Evolutionary conservation across 30 jellyfish, hydroid and myxozoan species (phyloP).

Genomic region (Aurelia sp.): DNA sequence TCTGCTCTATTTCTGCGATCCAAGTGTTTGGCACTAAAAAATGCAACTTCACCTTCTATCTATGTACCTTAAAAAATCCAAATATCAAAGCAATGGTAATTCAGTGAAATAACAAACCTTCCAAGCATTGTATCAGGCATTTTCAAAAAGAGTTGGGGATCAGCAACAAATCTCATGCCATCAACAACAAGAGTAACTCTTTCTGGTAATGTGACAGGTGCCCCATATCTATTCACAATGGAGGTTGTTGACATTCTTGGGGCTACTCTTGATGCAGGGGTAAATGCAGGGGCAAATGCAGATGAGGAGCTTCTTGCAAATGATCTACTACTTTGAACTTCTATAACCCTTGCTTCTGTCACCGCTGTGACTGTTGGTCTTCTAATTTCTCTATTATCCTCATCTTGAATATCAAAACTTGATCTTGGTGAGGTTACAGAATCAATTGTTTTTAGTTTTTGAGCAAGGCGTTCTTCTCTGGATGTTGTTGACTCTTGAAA

Average conservation of each 20-base stretch:
- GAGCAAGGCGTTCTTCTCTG: slow-evolving; percentile 87
- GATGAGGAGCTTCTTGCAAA: slow-evolving; percentile 46
- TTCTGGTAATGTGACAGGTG: slow-evolving; percentile 35
- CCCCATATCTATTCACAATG: slow-evolving; percentile 9
- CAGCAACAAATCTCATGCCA: slow-evolving; percentile 86
- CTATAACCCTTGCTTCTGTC: not conserved
- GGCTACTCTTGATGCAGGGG: slow-evolving; percentile 50
- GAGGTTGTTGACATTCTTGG: slow-evolving; percentile 42
- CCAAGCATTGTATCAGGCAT: slow-evolving; percentile 93
- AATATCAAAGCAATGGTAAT: too few species aligned
- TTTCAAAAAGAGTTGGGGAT: slow-evolving; percentile 75
- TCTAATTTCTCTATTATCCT: slow-evolving; percentile 4
- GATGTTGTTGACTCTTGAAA: slow-evolving; percentile 45
- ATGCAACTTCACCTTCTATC: too few species aligned
- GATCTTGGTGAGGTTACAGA: slow-evolving; percentile 84
- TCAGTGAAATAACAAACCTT: slow-evolving; percentile 48
- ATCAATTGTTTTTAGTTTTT: slow-evolving; percentile 83
- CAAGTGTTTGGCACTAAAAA: too few species aligned
- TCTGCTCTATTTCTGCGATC: too few species aligned
- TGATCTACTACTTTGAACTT: not conserved
- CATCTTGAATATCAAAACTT: slow-evolving; percentile 68
- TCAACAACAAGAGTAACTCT: slow-evolving; percentile 83
- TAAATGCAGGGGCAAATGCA: slow-evolving; percentile 15
- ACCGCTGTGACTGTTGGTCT: not conserved
- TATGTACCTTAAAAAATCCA: too few species aligned